phyloP scores from a whole-genome alignment of 2,797 vertebrate species.

The Aselliscus stoliczkanus region DNA sequence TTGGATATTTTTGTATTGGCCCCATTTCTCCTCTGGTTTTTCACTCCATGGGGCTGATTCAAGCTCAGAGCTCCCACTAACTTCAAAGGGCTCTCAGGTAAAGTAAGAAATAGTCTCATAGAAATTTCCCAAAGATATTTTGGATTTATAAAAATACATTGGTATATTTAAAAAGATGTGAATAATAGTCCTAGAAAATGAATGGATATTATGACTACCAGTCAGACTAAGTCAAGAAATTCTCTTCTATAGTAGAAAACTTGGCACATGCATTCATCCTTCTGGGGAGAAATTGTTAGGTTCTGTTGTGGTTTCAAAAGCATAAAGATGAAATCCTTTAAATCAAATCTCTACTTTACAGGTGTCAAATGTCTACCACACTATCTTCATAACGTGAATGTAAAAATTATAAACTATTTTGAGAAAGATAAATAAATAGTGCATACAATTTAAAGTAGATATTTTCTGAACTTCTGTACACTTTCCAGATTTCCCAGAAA shows the following conservation, averaged over 20 bases:
- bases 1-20: slow-evolving; percentile 40
- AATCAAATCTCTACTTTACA: background rate
- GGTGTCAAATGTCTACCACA: background rate
- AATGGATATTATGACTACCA: slow-evolving; percentile 7
- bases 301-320: slow-evolving; percentile 27
- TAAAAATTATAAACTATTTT: slow-evolving; percentile 37
- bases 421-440: background rate
- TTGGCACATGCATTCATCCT: slow-evolving; percentile 14
- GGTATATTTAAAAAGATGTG: slow-evolving; percentile 25
- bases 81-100: slow-evolving; percentile 48
- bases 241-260: background rate
- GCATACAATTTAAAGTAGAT: background rate
- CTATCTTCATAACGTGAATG: background rate
- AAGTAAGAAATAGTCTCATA: slow-evolving; percentile 34
- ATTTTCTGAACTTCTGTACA: slow-evolving; percentile 40
- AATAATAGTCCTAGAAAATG: slow-evolving; percentile 32
- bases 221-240: slow-evolving; percentile 21
- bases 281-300: slow-evolving; percentile 8
- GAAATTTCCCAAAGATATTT: slow-evolving; percentile 50
- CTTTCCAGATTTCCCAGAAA: background rate
- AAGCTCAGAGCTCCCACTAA: slow-evolving; percentile 24
- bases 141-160: slow-evolving; percentile 1
- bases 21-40: slow-evolving; percentile 11
- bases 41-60: background rate
- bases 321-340: background rate